Evolutionary conservation across 1,140 invertebrate species (phyloP), one percentile per base, ranked within the genome.

Genomic region (Penaeus chinensis): DNA sequence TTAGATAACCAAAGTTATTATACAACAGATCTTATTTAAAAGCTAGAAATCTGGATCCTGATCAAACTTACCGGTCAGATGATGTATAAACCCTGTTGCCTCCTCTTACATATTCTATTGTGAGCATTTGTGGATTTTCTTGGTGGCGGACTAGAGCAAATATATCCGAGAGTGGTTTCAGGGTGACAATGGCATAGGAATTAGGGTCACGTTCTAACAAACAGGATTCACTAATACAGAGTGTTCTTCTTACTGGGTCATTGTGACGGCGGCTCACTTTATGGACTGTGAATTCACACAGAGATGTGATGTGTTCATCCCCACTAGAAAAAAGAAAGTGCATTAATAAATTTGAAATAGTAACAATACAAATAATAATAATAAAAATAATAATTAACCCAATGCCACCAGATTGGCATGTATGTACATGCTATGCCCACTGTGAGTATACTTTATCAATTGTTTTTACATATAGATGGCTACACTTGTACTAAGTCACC

Each of bases 181-280:
- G 93, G 32, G 98, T 98, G 90, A 95, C 96, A 88, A 98, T 96
- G 91, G 95, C 96, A 92, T 99, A 99, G 0, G 98, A 98, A 91
- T 97, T 96, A 37, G 97, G 97, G 94, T 99, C 99, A 91, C 99
- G 94, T 93, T 99, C 99, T 60, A 99, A 92, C 27, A 99, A 93
- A 93, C 98, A 99, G 0, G 96, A 96, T 92, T 99, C 98, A 0
- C 97, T 98, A 0, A 99, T 93, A 92, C 98, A 99, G n/a, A 99
- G 93, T 3, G 96, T 96, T 88, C 98, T 94, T 89, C 96, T 93
- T 60, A 8, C 82, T 7, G 95, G 95, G 90, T 97, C 96, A 89
- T 94, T 93, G 92, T 98, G 96, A 76, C 97, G 94, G 20, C 95
- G 95, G 88, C 95, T 95, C 85, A 96, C 94, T 93, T 99, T 99